These are phyloP conservation scores for Caretta caretta DNA, from an alignment of 2,113 vertebrate species.

Conservation along the genomic window DNA sequence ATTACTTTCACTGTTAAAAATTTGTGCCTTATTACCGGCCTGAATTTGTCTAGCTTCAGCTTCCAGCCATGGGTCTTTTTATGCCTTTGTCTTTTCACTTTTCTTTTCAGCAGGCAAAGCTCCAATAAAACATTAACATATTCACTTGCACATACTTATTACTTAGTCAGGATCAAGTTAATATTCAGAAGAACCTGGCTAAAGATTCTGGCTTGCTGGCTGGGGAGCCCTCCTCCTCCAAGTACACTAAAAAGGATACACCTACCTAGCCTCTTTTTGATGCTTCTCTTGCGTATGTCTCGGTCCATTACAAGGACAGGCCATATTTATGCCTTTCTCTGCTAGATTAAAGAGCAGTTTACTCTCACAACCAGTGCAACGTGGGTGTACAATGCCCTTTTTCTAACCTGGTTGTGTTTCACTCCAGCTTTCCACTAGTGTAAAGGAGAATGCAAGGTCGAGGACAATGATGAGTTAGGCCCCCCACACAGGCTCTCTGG, in stretches of 20 bases:
- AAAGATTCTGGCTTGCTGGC: not conserved
- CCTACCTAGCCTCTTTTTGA: not conserved
- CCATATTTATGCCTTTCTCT: not conserved
- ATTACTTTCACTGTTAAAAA: not conserved
- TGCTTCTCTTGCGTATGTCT: not conserved
- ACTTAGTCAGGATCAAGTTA: not conserved
- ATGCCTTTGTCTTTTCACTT: not conserved
- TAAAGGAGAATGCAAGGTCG: constrained; percentile 52
- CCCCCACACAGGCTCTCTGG: rapidly evolving
- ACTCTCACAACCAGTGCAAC: constrained; percentile 28
- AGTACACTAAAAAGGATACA: not conserved
- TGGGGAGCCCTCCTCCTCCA: not conserved
- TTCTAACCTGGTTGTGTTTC: constrained; percentile 52
- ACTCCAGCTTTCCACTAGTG: constrained; percentile 57
- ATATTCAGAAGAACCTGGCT: not conserved
- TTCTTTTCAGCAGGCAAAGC: not conserved
- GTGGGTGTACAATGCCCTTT: constrained; percentile 61
- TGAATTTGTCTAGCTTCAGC: not conserved
- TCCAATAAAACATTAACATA: not conserved
- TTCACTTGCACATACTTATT: not conserved
- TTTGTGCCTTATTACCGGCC: not conserved
- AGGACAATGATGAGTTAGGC: constrained; percentile 69
- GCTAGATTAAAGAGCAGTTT: not conserved
- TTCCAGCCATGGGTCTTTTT: not conserved
- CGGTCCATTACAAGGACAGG: not conserved